phyloP scores from a whole-genome alignment of 2,113 vertebrate species.

The Gobio gobio region DNA sequence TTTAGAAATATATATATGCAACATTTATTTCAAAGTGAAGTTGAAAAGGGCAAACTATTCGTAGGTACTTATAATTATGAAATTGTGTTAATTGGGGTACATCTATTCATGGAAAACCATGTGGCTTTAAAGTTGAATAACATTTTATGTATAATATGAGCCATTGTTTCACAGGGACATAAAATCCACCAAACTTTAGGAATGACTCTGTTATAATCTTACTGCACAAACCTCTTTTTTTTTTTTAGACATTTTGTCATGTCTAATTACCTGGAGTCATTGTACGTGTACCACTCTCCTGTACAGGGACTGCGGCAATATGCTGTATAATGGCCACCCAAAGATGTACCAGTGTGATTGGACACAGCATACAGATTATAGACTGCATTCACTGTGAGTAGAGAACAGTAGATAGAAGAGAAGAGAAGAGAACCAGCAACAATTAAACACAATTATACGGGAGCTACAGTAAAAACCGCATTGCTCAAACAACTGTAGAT shows the following conservation, averaged over 20 bases:
- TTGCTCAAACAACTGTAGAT: neutral
- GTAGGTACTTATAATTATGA: no score
- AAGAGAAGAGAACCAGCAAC: neutral
- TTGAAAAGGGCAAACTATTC: no score
- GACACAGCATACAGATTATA: conserved; percentile 96
- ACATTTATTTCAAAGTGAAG: no score
- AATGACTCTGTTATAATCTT: neutral
- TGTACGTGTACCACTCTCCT: conserved; percentile 93
- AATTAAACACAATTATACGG: neutral
- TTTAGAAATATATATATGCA: no score
- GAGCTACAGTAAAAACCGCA: neutral
- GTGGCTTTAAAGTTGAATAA: no score
- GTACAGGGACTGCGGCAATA: conserved; percentile 88
- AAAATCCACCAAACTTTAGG: neutral
- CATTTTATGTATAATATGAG: no score
- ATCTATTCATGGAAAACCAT: no score
- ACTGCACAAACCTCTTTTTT: conserved; percentile 1
- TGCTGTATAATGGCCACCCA: conserved; percentile 96
- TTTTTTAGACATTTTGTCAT: neutral
- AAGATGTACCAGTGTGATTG: conserved; percentile 93
- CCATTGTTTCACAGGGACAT: no score
- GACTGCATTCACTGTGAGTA: conserved; percentile 79
- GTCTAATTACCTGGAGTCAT: conserved; percentile 87
- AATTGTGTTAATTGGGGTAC: no score
- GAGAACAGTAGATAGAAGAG: conserved; percentile 4